These are phyloP conservation scores for Drosophila pectinifera DNA, from an alignment of 1,140 invertebrate species.

Conservation along the genomic window DNA sequence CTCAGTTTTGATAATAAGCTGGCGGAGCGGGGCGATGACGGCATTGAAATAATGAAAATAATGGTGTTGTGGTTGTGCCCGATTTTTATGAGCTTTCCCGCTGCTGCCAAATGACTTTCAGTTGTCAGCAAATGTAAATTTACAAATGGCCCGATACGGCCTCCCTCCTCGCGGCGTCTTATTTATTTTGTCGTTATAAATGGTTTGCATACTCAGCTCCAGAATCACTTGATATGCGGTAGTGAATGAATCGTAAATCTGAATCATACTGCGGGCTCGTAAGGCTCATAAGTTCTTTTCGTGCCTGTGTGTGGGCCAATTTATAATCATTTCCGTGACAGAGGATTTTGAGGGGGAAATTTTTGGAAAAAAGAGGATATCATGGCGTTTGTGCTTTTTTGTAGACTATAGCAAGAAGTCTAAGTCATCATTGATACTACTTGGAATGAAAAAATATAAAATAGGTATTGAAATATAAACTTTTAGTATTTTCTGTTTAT, in stretches of 20 bases:
- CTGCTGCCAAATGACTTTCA: constrained; percentile 59
- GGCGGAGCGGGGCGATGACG: constrained; percentile 46
- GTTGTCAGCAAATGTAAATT: constrained; percentile 57
- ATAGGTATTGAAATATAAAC: background rate
- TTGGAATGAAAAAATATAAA: background rate
- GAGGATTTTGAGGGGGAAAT: background rate
- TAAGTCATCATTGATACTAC: background rate
- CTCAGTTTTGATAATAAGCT: constrained; percentile 44
- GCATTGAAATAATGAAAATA: constrained; percentile 47
- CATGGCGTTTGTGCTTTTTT: background rate
- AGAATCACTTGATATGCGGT: constrained; percentile 29
- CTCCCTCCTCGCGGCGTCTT: background rate
- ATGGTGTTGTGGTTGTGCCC: constrained; percentile 23
- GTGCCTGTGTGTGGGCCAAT: constrained; percentile 6
- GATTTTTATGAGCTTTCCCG: constrained; percentile 50
- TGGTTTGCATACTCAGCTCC: constrained; percentile 19
- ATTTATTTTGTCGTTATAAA: constrained; percentile 31
- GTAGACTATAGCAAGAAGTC: background rate
- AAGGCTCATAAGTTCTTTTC: constrained; percentile 2
- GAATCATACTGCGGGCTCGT: constrained; percentile 17
- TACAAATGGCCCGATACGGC: constrained; percentile 53
- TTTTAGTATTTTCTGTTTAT: background rate
- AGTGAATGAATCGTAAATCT: constrained; percentile 29
- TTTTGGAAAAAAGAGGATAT: background rate
- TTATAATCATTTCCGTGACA: constrained; percentile 32